These are phyloP conservation scores for Melinopterus prodromus DNA, from an alignment of 2,888 invertebrate genomes.

Conservation along the genomic window DNA sequence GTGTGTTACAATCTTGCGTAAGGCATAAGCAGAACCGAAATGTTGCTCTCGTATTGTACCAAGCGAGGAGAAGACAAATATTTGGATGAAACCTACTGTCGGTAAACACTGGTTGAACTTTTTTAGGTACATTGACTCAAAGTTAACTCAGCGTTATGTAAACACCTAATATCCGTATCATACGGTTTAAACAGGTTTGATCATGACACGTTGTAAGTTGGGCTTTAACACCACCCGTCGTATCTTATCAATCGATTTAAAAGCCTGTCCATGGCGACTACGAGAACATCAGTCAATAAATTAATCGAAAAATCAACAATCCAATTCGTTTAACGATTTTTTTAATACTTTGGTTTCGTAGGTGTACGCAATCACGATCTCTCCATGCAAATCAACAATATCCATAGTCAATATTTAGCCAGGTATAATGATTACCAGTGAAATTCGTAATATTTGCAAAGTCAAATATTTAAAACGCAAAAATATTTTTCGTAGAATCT, in stretches of 20 bases:
- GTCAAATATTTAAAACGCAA: background rate
- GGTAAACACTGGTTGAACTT: slow-evolving; percentile 43
- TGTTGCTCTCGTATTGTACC: background rate
- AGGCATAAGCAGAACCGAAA: slow-evolving; percentile 1
- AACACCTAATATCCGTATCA: slow-evolving; percentile 26
- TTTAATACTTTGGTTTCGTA: background rate
- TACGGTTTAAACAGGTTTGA: slow-evolving; percentile 19
- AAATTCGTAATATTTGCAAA: background rate
- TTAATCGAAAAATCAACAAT: background rate
- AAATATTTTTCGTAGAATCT: no score
- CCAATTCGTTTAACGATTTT: background rate
- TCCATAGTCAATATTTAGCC: background rate
- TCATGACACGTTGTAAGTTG: background rate
- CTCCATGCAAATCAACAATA: background rate
- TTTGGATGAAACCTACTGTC: slow-evolving; percentile 43
- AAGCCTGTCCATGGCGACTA: background rate
- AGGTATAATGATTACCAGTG: background rate
- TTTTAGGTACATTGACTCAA: slow-evolving; percentile 41
- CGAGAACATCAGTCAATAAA: background rate
- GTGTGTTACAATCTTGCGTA: slow-evolving; percentile 6
- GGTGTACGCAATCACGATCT: no score
- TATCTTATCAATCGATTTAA: background rate
- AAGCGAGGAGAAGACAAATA: slow-evolving; percentile 40
- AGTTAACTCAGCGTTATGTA: slow-evolving; percentile 31
- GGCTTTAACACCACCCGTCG: background rate